These are phyloP conservation scores for Thaleichthys pacificus DNA, from an alignment of 2,797 vertebrate genomes.

Conservation along the genomic window DNA sequence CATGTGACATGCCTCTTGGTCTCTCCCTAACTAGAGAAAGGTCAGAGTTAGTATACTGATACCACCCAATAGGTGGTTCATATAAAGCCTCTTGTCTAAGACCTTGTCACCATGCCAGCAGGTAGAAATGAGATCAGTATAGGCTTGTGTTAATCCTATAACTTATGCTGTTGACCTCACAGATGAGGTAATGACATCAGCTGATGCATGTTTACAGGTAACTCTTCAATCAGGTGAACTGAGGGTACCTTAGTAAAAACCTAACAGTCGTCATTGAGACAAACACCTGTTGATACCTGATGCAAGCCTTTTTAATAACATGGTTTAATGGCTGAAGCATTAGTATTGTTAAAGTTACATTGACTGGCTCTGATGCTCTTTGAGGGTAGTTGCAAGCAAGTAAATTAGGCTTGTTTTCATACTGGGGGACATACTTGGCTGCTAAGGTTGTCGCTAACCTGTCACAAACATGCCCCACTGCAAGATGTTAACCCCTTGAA, in stretches of 20 bases:
- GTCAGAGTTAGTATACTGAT: slow-evolving; percentile 60
- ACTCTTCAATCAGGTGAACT: slow-evolving; percentile 56
- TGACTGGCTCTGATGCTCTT: too few relatives aligned
- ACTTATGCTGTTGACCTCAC: slow-evolving; percentile 74
- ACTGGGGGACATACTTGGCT: too few relatives aligned
- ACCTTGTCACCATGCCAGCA: slow-evolving; percentile 67
- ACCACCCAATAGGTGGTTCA: slow-evolving; percentile 55
- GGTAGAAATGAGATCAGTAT: slow-evolving; percentile 73
- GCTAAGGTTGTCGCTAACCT: too few relatives aligned
- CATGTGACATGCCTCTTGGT: slow-evolving; percentile 4
- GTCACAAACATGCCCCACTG: too few relatives aligned
- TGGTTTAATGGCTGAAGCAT: too few relatives aligned
- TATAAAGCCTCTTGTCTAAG: slow-evolving; percentile 50
- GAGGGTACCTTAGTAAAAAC: slow-evolving; percentile 48
- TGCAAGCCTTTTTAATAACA: too few relatives aligned
- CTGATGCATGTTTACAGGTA: slow-evolving; percentile 64
- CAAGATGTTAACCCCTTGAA: too few relatives aligned
- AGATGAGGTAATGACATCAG: slow-evolving; percentile 80
- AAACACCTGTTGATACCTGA: too few relatives aligned
- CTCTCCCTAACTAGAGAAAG: slow-evolving; percentile 34
- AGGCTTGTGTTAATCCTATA: slow-evolving; percentile 77
- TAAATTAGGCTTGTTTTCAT: too few relatives aligned
- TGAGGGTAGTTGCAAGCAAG: too few relatives aligned
- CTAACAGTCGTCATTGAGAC: neutral
- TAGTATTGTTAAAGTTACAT: too few relatives aligned